Evolutionary conservation across 1,140 invertebrate species (phyloP).

Genomic region (Mylabris phalerata): DNA sequence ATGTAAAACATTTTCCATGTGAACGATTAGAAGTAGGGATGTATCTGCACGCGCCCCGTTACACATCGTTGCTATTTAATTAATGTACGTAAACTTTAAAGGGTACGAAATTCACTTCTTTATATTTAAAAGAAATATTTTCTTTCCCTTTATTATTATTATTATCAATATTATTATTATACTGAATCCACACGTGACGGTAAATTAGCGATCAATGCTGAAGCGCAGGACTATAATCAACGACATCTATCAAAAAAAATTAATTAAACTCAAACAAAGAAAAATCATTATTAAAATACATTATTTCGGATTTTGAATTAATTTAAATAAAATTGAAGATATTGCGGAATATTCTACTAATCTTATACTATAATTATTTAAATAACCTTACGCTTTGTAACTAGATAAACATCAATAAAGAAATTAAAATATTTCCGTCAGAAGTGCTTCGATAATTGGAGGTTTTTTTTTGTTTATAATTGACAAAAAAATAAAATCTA

Average conservation of each 20-base stretch:
- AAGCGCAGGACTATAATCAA: too few relatives aligned
- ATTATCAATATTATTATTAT: too few relatives aligned
- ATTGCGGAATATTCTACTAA: background rate
- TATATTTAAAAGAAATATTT: too few relatives aligned
- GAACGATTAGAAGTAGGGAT: background rate
- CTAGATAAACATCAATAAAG: slow-evolving; percentile 13
- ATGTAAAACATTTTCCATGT: background rate
- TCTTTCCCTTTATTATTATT: too few relatives aligned
- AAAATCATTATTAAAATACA: background rate
- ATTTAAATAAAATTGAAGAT: slow-evolving; percentile 9
- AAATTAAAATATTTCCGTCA: slow-evolving; percentile 10
- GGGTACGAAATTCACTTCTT: slow-evolving; percentile 1
- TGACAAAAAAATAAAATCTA: too few relatives aligned
- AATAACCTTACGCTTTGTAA: slow-evolving; percentile 12
- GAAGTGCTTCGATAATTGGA: too few relatives aligned
- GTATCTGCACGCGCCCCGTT: slow-evolving; percentile 9
- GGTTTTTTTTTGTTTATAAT: too few relatives aligned
- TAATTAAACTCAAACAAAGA: background rate
- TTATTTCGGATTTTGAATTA: background rate
- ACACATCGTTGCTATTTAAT: slow-evolving; percentile 13
- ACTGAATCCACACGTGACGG: too few relatives aligned
- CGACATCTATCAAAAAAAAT: too few relatives aligned
- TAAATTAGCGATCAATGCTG: too few relatives aligned
- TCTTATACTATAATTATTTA: slow-evolving; percentile 8
- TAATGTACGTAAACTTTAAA: slow-evolving; percentile 8